Conservation (phyloP, 1,140 invertebrate species). For the Chironomus tepperi region DNA sequence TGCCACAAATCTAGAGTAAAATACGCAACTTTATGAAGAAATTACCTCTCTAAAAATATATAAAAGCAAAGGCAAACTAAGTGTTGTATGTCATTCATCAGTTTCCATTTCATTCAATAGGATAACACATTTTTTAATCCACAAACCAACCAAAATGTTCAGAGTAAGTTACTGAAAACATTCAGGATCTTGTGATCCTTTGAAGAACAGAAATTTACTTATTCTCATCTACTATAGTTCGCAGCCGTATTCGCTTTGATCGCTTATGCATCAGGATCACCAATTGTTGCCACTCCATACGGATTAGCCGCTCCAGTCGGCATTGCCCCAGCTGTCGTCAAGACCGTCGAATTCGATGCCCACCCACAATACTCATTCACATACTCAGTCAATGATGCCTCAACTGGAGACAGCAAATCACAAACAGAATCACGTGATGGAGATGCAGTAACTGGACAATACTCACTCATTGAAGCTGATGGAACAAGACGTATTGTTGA, state of each 20-base stretch:
- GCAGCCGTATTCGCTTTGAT: conserved; percentile 24
- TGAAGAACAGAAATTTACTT: too few species aligned
- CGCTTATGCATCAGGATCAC: conserved; percentile 32
- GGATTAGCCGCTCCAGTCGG: conserved; percentile 26
- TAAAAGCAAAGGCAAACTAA: too few species aligned
- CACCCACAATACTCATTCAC: conserved; percentile 47
- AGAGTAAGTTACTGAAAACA: too few species aligned
- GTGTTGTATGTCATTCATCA: too few species aligned
- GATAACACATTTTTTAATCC: too few species aligned
- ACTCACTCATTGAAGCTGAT: conserved; percentile 48
- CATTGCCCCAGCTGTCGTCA: conserved; percentile 30
- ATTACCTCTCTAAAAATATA: too few species aligned
- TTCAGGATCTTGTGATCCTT: too few species aligned
- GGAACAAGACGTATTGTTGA: conserved; percentile 47
- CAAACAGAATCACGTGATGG: conserved; percentile 48
- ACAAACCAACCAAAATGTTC: conserved; percentile 31
- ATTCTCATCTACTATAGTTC: conserved; percentile 23
- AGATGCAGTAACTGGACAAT: conserved; percentile 48
- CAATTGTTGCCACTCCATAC: conserved; percentile 30
- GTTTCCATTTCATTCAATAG: too few species aligned
- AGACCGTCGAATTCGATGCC: conserved; percentile 37
- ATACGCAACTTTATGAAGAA: too few species aligned
- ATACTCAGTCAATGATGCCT: conserved; percentile 46
- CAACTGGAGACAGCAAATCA: conserved; percentile 49
- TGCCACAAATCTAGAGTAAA: too few species aligned